Conservation (phyloP, 2,113 vertebrate species). For the Saguinus midas region DNA sequence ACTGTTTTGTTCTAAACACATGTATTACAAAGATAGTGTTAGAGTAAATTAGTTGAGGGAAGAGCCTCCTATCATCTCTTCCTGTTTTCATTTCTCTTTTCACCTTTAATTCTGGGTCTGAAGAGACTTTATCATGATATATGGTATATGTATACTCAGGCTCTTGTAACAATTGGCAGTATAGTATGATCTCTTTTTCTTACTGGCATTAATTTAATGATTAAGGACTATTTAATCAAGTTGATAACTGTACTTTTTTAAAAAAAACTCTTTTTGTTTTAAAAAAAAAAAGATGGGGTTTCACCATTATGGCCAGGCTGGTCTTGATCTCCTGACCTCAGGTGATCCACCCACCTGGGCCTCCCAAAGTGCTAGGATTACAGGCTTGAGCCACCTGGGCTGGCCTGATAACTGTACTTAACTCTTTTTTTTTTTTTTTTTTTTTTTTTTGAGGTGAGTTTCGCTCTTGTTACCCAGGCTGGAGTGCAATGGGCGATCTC, state of each 20-base stretch:
- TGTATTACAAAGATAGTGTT: neutral
- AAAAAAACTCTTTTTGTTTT: no score
- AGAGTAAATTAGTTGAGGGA: neutral
- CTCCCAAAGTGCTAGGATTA: no score
- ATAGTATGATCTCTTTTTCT: neutral
- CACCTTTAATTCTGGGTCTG: neutral
- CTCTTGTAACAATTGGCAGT: neutral
- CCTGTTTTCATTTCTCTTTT: neutral
- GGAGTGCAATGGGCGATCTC: no score
- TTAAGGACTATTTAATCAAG: neutral
- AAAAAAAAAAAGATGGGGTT: no score
- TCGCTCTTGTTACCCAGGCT: no score
- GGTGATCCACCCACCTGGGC: no score
- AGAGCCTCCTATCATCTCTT: neutral
- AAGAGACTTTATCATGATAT: neutral
- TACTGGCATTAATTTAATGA: neutral
- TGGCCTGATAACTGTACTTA: neutral
- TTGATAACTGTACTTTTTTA: neutral
- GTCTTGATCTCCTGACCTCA: no score
- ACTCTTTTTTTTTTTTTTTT: no score
- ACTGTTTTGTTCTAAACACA: neutral
- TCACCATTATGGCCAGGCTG: no score
- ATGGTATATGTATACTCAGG: neutral
- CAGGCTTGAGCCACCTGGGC: no score
- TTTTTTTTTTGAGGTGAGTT: no score